phyloP scores from a whole-genome alignment of 1,140 invertebrate genomes.

The Eupeodes corollae region DNA sequence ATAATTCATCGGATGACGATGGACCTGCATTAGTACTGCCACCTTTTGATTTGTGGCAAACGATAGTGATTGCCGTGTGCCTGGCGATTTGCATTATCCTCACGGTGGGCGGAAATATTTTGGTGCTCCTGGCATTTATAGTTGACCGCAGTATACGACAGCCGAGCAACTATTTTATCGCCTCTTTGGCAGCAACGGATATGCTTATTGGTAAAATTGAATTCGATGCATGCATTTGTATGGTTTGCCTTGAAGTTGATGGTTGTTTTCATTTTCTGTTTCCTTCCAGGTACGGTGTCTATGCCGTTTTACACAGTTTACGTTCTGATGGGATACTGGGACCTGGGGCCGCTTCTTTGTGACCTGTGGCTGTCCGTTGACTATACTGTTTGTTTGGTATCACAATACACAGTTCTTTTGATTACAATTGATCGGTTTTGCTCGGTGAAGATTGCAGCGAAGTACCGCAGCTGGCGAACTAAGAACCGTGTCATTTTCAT shows the following conservation, averaged over 20 bases:
- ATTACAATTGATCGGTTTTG: constrained; percentile 99
- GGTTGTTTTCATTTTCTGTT: too few relatives aligned
- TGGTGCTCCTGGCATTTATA: constrained; percentile 92
- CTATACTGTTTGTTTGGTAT: constrained; percentile 97
- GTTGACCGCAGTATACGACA: constrained; percentile 95
- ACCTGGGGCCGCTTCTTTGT: constrained; percentile 89
- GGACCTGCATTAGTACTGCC: constrained; percentile 52
- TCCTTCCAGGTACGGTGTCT: constrained; percentile 67
- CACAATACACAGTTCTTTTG: constrained; percentile 96
- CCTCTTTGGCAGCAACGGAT: constrained; percentile 94
- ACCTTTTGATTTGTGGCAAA: constrained; percentile 84
- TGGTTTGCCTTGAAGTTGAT: neutral
- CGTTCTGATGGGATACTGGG: constrained; percentile 92
- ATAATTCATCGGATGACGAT: constrained; percentile 14
- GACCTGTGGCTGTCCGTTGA: constrained; percentile 98
- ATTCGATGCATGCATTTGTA: neutral
- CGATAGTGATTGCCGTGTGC: constrained; percentile 81
- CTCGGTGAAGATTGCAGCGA: constrained; percentile 96
- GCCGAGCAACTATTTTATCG: constrained; percentile 99
- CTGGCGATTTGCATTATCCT: constrained; percentile 80
- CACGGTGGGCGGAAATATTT: constrained; percentile 89
- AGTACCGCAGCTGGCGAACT: constrained; percentile 94
- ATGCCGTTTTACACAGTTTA: constrained; percentile 97
- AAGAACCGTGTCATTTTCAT: constrained; percentile 85
- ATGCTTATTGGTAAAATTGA: constrained; percentile 76